Base-by-base conservation (phyloP, 2,113 vertebrate species). In the Tenrec ecaudatus region DNA sequence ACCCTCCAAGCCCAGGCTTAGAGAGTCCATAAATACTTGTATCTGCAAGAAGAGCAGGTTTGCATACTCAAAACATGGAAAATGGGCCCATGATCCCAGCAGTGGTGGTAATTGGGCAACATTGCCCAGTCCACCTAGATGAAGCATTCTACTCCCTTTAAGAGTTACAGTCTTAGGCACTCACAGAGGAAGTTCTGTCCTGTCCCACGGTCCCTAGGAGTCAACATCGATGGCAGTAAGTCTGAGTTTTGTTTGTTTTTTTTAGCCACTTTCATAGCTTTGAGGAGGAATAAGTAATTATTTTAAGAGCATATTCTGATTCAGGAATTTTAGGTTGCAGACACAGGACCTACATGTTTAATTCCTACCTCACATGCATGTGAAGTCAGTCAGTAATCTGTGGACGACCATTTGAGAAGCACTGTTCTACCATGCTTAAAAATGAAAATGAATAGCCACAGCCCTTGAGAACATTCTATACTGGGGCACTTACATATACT, bases 371-470 rank as follows among this genome's bases (percentile, higher is more conserved):
- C 25, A 79, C 23, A 15, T 82, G 19, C 8, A 11, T 71, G 17
- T 33, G 8, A 80, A 90, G 23, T 27, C 22, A 83, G 14, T 6
- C 38, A 77, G 25, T 27, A 31, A 38, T 80, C 27, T 85, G 6
- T 33, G 15, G 16, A 95, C 7, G 1, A 53, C 57, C n/a, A 90
- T 82, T 81, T 77, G 23, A 90, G 47, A 75, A 64, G 29, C 58
- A 90, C 9, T 84, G 4, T 1, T 76, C 10, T 31, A 60, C 20
- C 47, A 47, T 27, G 84, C 40, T 6, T 47, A 85, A 76, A 62
- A 87, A 88, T 69, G 38, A 85, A 91, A 90, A 83, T 43, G 33
- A 86, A 82, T 47, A 87, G 15, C 40, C 92, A n/a, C 29, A 47
- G 38, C 15, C 2, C 12, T 53, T 83, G 27, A 81, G 15, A 20